Evolutionary conservation across 2,797 vertebrate genomes (phyloP).

Genomic region (Loris lydekkerianus): DNA sequence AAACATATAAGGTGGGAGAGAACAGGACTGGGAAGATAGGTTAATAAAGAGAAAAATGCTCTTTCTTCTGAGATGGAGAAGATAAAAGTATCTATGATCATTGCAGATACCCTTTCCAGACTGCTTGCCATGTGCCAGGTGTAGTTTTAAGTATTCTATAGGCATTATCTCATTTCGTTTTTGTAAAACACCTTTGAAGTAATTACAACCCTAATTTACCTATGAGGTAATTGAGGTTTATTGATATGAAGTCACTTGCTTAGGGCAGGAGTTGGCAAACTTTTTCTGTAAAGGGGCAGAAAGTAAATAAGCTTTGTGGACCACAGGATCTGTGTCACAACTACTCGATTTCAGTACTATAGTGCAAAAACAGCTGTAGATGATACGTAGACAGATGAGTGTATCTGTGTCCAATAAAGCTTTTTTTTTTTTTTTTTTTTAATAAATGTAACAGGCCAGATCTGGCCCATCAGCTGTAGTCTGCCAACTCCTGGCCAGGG

Average conservation of each 20-base stretch:
- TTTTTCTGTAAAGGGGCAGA: background rate
- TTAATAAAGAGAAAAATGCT: background rate
- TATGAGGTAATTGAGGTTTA: background rate
- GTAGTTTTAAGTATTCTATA: background rate
- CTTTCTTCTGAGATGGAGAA: background rate
- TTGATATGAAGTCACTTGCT: background rate
- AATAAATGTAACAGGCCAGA: background rate
- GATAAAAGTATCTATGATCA: background rate
- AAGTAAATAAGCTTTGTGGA: background rate
- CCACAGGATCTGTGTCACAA: background rate
- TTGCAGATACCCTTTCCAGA: background rate
- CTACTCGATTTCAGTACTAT: background rate
- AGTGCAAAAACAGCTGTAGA: background rate
- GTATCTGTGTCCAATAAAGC: background rate
- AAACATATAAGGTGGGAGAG: background rate
- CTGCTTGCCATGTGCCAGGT: background rate
- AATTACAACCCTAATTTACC: background rate
- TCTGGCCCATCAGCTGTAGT: background rate
- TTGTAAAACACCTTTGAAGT: constrained; percentile 34
- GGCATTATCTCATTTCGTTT: background rate
- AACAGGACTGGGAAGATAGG: background rate
- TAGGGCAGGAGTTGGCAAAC: background rate
- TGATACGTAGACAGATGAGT: too few relatives aligned
- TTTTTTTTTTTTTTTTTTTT: too few relatives aligned
- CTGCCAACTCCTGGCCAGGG: background rate